These are phyloP conservation scores for Athetis lepigone DNA, from an alignment of 2,888 invertebrate genomes.

Conservation along the genomic window DNA sequence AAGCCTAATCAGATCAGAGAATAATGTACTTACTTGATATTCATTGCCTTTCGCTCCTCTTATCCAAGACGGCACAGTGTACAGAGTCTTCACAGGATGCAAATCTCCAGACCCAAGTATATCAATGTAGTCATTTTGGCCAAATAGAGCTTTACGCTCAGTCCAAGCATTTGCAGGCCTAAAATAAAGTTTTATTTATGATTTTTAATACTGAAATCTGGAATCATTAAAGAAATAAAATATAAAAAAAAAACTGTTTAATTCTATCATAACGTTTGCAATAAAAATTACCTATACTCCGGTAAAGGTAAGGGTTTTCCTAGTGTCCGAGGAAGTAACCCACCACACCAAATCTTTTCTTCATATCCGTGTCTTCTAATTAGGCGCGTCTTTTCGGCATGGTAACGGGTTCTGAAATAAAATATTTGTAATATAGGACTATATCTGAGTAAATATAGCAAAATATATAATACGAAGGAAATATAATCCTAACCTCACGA, in stretches of 20 bases:
- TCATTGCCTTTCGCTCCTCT: conserved; percentile 96
- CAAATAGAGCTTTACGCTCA: conserved; percentile 95
- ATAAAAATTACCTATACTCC: conserved; percentile 87
- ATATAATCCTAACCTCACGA: conserved; percentile 79
- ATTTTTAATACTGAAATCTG: no score
- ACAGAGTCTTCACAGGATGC: conserved; percentile 96
- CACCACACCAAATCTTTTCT: conserved; percentile 92
- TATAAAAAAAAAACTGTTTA: no score
- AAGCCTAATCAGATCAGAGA: neutral
- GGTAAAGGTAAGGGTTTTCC: conserved; percentile 92
- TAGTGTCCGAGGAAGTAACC: conserved; percentile 92
- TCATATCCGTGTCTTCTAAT: conserved; percentile 93
- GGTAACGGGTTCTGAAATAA: conserved; percentile 88
- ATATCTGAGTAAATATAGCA: neutral
- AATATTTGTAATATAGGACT: conserved; percentile 1
- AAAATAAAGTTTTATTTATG: no score
- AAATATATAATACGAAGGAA: no score
- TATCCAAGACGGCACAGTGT: conserved; percentile 97
- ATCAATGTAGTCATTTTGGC: conserved; percentile 99
- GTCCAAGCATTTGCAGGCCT: conserved; percentile 94
- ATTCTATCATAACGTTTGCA: neutral
- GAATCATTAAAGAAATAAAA: no score
- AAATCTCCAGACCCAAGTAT: conserved; percentile 96
- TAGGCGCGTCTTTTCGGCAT: conserved; percentile 92
- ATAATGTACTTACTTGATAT: conserved; percentile 91